phyloP scores from a whole-genome alignment of 2,888 invertebrate genomes.

The Adelphocoris suturalis region DNA sequence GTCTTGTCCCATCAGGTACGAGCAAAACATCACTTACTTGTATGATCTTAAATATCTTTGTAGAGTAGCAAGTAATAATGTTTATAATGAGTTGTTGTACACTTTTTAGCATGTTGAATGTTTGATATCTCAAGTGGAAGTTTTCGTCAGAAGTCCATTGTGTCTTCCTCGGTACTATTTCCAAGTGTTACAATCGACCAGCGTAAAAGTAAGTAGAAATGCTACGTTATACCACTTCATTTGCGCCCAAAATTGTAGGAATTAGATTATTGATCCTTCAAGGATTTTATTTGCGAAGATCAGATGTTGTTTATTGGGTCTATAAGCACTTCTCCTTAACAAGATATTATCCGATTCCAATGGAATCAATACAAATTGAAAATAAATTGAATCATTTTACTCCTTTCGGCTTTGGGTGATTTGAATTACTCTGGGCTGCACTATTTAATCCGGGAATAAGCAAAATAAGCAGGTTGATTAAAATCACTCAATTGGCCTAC shows the following conservation, averaged over 20 bases:
- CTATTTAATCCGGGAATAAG: no score
- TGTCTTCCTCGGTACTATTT: slow-evolving; percentile 89
- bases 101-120: slow-evolving; percentile 77
- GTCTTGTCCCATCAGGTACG: slow-evolving; percentile 80
- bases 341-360: no score
- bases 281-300: no score
- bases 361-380: no score
- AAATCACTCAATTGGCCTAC: no score
- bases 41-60: neutral
- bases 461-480: no score
- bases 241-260: neutral
- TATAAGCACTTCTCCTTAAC: no score
- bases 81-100: neutral
- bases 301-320: no score
- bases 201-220: slow-evolving; percentile 82
- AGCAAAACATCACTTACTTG: neutral
- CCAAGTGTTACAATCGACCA: slow-evolving; percentile 90
- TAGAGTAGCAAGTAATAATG: neutral
- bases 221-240: neutral
- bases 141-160: slow-evolving; percentile 83
- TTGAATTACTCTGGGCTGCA: no score
- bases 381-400: no score
- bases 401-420: no score
- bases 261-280: no score
- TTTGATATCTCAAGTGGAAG: slow-evolving; percentile 82